Evolutionary conservation across 2,888 invertebrate species (phyloP), one percentile per base, ranked within the genome.

Genomic region (Monoplex corrugatus): DNA sequence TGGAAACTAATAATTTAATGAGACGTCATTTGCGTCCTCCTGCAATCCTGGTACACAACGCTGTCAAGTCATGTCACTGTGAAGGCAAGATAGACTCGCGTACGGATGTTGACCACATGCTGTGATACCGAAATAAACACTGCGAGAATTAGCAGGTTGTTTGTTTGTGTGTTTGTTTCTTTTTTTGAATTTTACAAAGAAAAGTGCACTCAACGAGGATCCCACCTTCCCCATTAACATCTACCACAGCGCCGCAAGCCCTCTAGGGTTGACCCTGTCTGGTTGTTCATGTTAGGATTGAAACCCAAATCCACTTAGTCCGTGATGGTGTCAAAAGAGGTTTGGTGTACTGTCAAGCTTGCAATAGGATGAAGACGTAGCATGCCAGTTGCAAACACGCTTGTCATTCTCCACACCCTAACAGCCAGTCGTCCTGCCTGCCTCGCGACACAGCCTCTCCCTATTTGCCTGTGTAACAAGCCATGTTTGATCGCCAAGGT

Each of bases 401-500:
- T 28, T 72, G 6, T 32, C 85, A 13, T 19, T 44, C 50, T 32
- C 32, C 45, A n/a, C 63, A 57, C 35, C 50, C 40, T 38, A 2
- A 13, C 85, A 1, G 63, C n/a, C 83, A 23, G 57, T 43, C 68
- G 32, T 85, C 85, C 50, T 28, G 50, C 84, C 32, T 23, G n/a
- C 43, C 88, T 23, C 75, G 35, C 75, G 35, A 28, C 88, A 44
- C 84, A 38, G 28, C 86, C 89, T n/a, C 78, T n/a, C 87, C 89
- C 16, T 87, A 63, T 88, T 88, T 82, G 80, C 63, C 68, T 35
- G 57, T 88, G 88, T 80, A 88, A 88, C 88, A 88, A 80, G 88
- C 88, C 44, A 83, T 92, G 91, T 92, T 91, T 92, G 91, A 91
- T 89, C 91, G 90, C 89, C 87, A 90, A 88, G 89, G 92, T 90